Conservation (phyloP, 2,113 vertebrate genomes). For the Hemichromis elongatus region DNA sequence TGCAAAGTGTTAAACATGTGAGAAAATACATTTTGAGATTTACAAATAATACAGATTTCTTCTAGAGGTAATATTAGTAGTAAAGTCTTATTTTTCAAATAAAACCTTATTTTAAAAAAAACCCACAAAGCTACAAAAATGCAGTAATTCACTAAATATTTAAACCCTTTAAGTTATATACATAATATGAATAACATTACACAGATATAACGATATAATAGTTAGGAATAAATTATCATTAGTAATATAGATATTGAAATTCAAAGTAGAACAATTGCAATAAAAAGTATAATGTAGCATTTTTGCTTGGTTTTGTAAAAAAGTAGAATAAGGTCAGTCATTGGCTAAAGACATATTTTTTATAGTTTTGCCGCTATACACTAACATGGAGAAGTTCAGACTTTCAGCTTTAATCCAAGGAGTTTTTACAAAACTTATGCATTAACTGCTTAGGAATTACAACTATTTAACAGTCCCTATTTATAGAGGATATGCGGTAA, state of each 20-base stretch:
- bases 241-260: not conserved
- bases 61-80: not conserved
- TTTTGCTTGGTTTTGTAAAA: no score
- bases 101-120: not conserved
- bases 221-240: not conserved
- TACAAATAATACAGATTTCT: not conserved
- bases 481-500: not conserved
- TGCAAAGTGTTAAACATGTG: not conserved
- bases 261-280: no score
- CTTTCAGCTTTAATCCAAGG: not conserved
- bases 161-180: not conserved
- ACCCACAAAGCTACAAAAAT: not conserved
- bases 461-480: not conserved
- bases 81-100: fast-evolving
- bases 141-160: not conserved
- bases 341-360: not conserved
- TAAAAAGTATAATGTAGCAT: no score
- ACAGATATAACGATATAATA: not conserved
- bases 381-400: not conserved
- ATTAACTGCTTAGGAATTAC: not conserved
- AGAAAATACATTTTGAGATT: not conserved
- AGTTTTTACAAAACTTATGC: not conserved
- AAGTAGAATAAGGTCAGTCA: not conserved
- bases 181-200: no score
- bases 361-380: not conserved